Percentiles rank a stretch among this genome's conserved stretches.
Evolutionary conservation across 2,888 invertebrate species (phyloP).

Genomic region (Caenorhabditis sulstoni): DNA sequence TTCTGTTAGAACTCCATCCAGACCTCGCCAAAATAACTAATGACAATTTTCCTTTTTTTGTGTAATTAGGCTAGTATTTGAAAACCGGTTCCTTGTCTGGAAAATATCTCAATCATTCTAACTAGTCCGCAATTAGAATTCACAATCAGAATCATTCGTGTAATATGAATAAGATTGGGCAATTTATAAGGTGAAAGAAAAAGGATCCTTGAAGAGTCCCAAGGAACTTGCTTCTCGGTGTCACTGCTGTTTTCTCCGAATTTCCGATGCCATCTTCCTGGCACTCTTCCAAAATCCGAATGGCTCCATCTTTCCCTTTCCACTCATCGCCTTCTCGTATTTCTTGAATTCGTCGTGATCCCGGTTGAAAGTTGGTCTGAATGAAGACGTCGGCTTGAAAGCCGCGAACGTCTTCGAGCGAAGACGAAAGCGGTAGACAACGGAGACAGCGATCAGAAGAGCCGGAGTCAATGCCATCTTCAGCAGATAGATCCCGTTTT

Average conservation of each 20-base stretch:
- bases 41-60: too few species aligned
- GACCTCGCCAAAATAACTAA: slow-evolving; percentile 7
- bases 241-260: too few species aligned
- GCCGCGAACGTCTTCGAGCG: neutral
- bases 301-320: neutral
- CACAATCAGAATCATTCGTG: too few species aligned
- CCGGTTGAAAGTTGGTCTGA: neutral
- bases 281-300: neutral
- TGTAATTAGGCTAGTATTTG: too few species aligned
- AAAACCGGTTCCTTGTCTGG: too few species aligned
- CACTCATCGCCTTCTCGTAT: slow-evolving; percentile 1
- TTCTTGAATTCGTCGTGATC: neutral
- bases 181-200: too few species aligned
- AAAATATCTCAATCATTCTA: too few species aligned
- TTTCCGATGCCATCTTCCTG: neutral
- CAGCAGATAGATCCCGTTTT: neutral
- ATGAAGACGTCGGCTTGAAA: neutral
- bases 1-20: slow-evolving; percentile 25
- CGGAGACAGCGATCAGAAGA: neutral
- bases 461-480: neutral
- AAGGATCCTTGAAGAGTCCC: too few species aligned
- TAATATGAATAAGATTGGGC: too few species aligned
- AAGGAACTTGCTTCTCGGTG: too few species aligned
- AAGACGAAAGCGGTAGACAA: neutral
- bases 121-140: too few species aligned